Evolutionary conservation across 2,888 invertebrate species (phyloP), one percentile per base, ranked within the genome.

Genomic region (Lycaena phlaeas): DNA sequence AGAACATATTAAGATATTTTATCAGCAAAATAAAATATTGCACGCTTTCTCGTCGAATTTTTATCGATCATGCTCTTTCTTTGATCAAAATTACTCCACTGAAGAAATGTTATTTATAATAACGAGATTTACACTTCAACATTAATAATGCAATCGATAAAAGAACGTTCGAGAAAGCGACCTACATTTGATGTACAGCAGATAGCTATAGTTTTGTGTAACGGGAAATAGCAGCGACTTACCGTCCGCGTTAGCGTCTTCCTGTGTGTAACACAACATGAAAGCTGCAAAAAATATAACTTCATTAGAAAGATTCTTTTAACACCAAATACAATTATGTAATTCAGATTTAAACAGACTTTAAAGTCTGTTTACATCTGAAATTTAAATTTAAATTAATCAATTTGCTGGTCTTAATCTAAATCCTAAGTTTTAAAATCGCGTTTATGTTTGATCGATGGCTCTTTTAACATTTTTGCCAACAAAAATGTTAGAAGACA

Each of bases 191-290:
- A 64, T 22, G 10, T 17, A 71, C 65, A 73, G 76, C 77, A 60
- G 64, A 61, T 69, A 75, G 76, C 73, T 59, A 64, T 61, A 59
- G 57, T 63, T 61, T 60, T 54, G 58, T 52, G 53, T 47, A 55
- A 44, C 50, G 28, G 36, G 9, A 29, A 57, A 36, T 38, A 40
- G 22, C 27, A 46, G 43, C 61, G 63, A 88, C 89, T 87, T 92
- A 94, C 94, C 94, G 91, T 94, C 94, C 71, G 92, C 89, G 79
- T 92, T 93, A 67, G 93, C 88, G 82, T 94, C 94, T 87, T 94
- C 94, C 87, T 94, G 94, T 64, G 94, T 94, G 88, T 94, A 94
- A 89, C 94, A 94, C 87, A 94, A 90, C 94, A 94, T 94, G 90
- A 94, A 94, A 85, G 94, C 94, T 94, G 90, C 73, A 93, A 92